A percentile compares a stretch with the other conserved stretches of the same genome.
Conservation (phyloP, 2,113 vertebrate genomes). For the Ondatra zibethicus region DNA sequence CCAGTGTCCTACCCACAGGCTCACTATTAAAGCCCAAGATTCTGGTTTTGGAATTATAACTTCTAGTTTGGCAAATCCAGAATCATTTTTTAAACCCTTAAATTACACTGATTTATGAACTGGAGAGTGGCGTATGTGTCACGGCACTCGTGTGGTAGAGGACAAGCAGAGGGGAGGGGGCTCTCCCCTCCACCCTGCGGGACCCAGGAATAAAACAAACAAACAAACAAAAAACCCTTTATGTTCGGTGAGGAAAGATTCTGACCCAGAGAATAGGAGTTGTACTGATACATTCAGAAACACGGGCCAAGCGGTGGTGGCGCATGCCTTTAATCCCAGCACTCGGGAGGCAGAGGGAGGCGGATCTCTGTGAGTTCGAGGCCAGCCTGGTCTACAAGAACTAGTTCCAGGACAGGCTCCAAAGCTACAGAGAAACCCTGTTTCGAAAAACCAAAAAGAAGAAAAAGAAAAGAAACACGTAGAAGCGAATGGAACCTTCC, state of each 20-base stretch:
- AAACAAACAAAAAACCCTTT: background rate
- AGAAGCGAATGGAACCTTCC: background rate
- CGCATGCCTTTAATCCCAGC: no score
- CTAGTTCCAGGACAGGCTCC: no score
- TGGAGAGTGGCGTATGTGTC: no score
- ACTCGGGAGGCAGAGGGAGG: no score
- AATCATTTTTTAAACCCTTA: background rate
- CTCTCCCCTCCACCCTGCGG: background rate
- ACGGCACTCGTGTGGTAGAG: background rate
- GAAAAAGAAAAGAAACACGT: background rate
- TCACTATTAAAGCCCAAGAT: background rate
- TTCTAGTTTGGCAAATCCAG: slow-evolving; percentile 26
- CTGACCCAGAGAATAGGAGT: background rate
- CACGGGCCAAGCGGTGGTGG: no score
- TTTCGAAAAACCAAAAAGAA: no score
- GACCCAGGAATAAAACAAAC: background rate
- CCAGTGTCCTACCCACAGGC: background rate
- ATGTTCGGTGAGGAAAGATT: background rate
- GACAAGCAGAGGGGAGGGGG: background rate
- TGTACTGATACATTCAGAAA: background rate
- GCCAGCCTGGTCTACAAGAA: no score
- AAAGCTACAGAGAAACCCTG: no score
- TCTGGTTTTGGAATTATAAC: slow-evolving; percentile 31
- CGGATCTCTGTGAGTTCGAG: no score
- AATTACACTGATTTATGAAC: background rate